These are phyloP conservation scores for Hemibagrus guttatus DNA, from an alignment of 2,797 vertebrate genomes.

Conservation along the genomic window DNA sequence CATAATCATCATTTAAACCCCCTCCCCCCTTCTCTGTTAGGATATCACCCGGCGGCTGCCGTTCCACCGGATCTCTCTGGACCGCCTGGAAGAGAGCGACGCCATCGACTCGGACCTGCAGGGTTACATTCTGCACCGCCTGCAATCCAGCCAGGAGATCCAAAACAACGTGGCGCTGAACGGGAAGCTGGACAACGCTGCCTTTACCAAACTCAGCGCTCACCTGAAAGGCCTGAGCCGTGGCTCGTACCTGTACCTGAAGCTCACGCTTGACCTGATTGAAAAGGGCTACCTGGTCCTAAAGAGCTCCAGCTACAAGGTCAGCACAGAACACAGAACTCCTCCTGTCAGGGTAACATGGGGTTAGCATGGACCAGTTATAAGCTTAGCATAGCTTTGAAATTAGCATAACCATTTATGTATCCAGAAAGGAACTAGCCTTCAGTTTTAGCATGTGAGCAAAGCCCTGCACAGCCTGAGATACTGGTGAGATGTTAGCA, in stretches of 20 bases:
- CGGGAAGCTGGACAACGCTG: slow-evolving; percentile 91
- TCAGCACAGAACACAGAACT: slow-evolving; percentile 34
- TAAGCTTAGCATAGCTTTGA: background rate
- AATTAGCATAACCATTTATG: background rate
- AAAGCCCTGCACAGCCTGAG: background rate
- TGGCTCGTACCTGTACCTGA: slow-evolving; percentile 95
- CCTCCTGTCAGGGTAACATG: background rate
- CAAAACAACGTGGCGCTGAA: slow-evolving; percentile 97
- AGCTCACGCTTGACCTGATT: slow-evolving; percentile 96
- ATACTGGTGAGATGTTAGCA: background rate
- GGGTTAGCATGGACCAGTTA: background rate
- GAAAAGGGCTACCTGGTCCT: slow-evolving; percentile 94
- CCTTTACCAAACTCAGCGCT: slow-evolving; percentile 88
- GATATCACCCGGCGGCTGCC: slow-evolving; percentile 90
- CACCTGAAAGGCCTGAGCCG: slow-evolving; percentile 95
- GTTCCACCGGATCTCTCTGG: slow-evolving; percentile 94
- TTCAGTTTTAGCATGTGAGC: background rate
- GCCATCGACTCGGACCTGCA: slow-evolving; percentile 96
- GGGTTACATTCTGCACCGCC: slow-evolving; percentile 91
- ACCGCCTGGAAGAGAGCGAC: slow-evolving; percentile 88
- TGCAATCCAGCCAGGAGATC: slow-evolving; percentile 93
- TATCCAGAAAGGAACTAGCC: background rate
- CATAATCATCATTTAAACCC: background rate
- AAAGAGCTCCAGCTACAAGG: slow-evolving; percentile 98
- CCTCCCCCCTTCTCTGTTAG: slow-evolving; percentile 68